Base-by-base conservation (phyloP, 2,888 invertebrate genomes). In the Trachelus stipa region DNA sequence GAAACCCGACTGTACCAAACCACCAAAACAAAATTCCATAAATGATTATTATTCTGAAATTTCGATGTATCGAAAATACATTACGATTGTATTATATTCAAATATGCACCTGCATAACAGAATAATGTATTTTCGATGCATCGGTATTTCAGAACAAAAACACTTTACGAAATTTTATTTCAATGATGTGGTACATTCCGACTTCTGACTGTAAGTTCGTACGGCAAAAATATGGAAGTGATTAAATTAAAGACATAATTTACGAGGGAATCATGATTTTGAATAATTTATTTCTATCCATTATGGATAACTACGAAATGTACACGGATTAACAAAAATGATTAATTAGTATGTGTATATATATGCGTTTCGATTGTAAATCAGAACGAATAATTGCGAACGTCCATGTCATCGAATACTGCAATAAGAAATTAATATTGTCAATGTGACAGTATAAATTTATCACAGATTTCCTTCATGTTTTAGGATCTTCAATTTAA, bases 391-490 rank as follows among this genome's bases (percentile, higher is more conserved):
- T 75, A 76, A 74, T 78, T 76, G 77, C 74, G 77, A 69, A 78
- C 77, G 40, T 77, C 34, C 68, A 69, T 76, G 77, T 80, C 75
- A 82, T 84, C 81, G 76, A 84, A 83, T 84, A 86, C 81, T 84
- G 82, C 80, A 73, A 74, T 86, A 83, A 82, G 80, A 84, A 88
- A 86, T 86, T 81, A 87, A 87, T 84, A 85, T 87, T 84, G 82
- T 88, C 81, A 86, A 86, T 83, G 84, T 76, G 86, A 88, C 83
- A 86, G 84, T 88, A 88, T 82, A 89, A 89, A 88, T 87, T 87
- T 89, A 89, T 89, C 89, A 89, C 89, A 89, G 89, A 87, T 88
- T 87, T 83, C 81, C 85, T 85, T 87, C 82, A 82, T 79, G 76
- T 84, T 85, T 83, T 79, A 83, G 81, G 81, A 82, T 81, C 80